Evolutionary conservation across 2,888 invertebrate genomes (phyloP).

Genomic region (Ophonus ardosiacus): DNA sequence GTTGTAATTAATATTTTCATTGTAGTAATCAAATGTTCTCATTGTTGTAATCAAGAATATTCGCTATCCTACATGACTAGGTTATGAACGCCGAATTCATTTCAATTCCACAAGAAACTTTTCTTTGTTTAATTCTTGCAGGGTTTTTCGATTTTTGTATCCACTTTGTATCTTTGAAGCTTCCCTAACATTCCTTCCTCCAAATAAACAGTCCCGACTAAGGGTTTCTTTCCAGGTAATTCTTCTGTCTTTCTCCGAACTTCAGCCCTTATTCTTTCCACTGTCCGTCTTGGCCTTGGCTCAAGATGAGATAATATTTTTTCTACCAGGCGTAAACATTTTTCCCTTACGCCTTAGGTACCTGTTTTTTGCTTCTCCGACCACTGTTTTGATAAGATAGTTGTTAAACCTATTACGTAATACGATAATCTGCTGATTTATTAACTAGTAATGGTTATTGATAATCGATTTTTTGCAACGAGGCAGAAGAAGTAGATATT

Average conservation of each 20-base stretch:
- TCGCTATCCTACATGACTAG: too few species aligned
- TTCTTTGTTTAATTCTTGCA: too few species aligned
- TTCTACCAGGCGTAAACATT: slow-evolving; percentile 32
- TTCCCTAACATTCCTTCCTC: neutral
- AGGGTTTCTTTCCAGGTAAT: slow-evolving; percentile 46
- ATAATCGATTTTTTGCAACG: neutral
- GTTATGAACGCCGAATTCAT: too few species aligned
- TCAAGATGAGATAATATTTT: slow-evolving; percentile 21
- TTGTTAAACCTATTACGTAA: slow-evolving; percentile 32
- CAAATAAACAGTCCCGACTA: slow-evolving; percentile 5
- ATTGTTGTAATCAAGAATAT: too few species aligned
- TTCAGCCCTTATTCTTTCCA: neutral
- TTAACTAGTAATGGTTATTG: neutral
- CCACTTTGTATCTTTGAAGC: neutral
- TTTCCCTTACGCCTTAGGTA: slow-evolving; percentile 13
- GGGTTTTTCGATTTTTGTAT: too few species aligned
- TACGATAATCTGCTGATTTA: slow-evolving; percentile 4
- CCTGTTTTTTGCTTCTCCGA: slow-evolving; percentile 22
- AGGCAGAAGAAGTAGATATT: too few species aligned
- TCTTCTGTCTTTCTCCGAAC: slow-evolving; percentile 33
- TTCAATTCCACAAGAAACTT: too few species aligned
- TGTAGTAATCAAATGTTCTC: too few species aligned
- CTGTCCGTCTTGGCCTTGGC: neutral
- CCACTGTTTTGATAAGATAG: slow-evolving; percentile 24
- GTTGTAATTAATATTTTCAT: neutral